phyloP scores from a whole-genome alignment of 2,888 invertebrate genomes.

The Alsophila aescularia region DNA sequence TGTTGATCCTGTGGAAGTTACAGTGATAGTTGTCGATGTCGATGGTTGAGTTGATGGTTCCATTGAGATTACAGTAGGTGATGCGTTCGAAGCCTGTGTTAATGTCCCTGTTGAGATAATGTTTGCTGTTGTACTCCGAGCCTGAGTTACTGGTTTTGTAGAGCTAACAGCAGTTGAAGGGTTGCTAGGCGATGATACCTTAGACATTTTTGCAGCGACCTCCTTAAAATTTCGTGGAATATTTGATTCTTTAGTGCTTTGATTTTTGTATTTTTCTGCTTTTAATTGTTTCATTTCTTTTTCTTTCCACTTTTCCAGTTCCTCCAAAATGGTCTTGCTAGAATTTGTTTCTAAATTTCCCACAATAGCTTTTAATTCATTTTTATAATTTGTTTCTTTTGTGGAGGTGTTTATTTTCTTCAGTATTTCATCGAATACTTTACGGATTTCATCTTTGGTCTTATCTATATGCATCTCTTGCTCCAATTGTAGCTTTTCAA shows the following conservation, averaged over 20 bases:
- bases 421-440: constrained; percentile 53
- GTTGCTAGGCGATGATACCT: neutral
- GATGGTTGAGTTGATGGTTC: neutral
- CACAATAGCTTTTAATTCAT: constrained; percentile 52
- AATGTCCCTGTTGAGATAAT: neutral
- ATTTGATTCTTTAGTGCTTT: constrained; percentile 3
- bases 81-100: neutral
- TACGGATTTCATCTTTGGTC: constrained; percentile 55
- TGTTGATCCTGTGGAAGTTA: constrained; percentile 5
- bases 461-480: constrained; percentile 50
- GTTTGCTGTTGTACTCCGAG: neutral
- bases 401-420: constrained; percentile 20
- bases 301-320: constrained; percentile 46
- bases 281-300: constrained; percentile 39
- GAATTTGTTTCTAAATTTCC: constrained; percentile 45
- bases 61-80: neutral
- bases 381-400: constrained; percentile 36
- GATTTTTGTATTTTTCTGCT: neutral
- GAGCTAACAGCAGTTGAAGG: neutral
- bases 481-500: constrained; percentile 54
- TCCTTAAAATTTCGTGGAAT: constrained; percentile 36
- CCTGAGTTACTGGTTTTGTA: neutral
- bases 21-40: neutral
- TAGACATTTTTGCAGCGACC: constrained; percentile 21
- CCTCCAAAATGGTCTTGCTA: constrained; percentile 39